phyloP scores from a whole-genome alignment of 2,797 vertebrate genomes.

The Tympanoctomys barrerae region DNA sequence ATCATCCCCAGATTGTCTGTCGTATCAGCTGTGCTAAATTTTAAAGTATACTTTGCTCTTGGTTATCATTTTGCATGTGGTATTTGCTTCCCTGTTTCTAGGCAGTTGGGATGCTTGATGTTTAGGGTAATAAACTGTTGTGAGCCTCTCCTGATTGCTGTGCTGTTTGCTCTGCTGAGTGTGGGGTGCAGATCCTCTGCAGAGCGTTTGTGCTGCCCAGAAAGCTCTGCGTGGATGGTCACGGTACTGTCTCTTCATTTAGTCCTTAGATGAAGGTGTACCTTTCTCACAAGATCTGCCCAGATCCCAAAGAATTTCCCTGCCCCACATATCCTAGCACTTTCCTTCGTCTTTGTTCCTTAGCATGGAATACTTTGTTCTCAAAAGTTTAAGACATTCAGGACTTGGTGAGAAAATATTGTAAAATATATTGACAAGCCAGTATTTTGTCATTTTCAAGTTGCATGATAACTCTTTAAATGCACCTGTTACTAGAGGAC shows the following conservation, averaged over 20 bases:
- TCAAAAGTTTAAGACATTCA: not conserved
- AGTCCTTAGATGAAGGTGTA: not conserved
- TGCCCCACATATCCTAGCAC: fast-evolving
- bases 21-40: not conserved
- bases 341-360: not conserved
- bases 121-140: not conserved
- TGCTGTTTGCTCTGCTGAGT: not conserved
- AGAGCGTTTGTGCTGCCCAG: fast-evolving
- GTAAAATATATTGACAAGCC: not conserved
- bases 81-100: not conserved
- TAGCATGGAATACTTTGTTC: not conserved
- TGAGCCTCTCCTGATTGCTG: not conserved
- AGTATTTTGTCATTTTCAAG: not conserved
- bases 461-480: not conserved
- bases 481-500: not conserved
- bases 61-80: not conserved
- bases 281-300: not conserved
- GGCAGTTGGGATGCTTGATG: too few species aligned
- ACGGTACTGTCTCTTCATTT: not conserved
- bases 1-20: not conserved
- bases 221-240: not conserved
- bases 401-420: not conserved
- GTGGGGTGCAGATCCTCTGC: fast-evolving
- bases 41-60: not conserved
- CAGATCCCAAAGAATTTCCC: not conserved